phyloP scores from a whole-genome alignment of 2,888 invertebrate species.

The Protonemura montana region DNA sequence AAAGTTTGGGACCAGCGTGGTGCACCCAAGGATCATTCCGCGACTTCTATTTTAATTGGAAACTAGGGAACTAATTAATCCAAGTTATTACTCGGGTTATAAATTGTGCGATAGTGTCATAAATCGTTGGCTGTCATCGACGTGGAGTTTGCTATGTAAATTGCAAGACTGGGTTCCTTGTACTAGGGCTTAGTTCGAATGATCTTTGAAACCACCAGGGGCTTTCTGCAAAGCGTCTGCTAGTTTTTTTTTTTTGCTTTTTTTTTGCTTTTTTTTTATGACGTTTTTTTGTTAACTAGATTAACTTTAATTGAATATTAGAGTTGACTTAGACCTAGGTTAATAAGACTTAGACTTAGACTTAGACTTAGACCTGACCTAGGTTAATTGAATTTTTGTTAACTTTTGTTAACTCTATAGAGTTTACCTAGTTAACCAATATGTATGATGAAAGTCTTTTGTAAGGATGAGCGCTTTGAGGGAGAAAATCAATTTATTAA shows the following conservation, averaged over 20 bases:
- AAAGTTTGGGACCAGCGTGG: neutral
- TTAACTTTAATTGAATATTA: neutral
- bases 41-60: neutral
- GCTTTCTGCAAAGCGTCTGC: neutral
- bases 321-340: too few species aligned
- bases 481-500: too few species aligned
- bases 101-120: neutral
- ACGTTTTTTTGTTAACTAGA: neutral
- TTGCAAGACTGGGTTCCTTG: neutral
- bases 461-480: too few species aligned
- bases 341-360: too few species aligned
- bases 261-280: neutral
- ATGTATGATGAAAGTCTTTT: too few species aligned
- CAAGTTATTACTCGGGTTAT: neutral
- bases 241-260: neutral
- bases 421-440: too few species aligned
- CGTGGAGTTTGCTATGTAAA: neutral
- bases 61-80: neutral
- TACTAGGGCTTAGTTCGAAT: neutral
- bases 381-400: too few species aligned
- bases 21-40: neutral
- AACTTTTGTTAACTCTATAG: too few species aligned
- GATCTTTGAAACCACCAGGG: neutral
- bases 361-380: too few species aligned
- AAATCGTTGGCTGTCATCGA: neutral